Percentiles rank a stretch among this genome's conserved stretches.
phyloP scores from a whole-genome alignment of 2,113 vertebrate genomes.

The Lontra canadensis region DNA sequence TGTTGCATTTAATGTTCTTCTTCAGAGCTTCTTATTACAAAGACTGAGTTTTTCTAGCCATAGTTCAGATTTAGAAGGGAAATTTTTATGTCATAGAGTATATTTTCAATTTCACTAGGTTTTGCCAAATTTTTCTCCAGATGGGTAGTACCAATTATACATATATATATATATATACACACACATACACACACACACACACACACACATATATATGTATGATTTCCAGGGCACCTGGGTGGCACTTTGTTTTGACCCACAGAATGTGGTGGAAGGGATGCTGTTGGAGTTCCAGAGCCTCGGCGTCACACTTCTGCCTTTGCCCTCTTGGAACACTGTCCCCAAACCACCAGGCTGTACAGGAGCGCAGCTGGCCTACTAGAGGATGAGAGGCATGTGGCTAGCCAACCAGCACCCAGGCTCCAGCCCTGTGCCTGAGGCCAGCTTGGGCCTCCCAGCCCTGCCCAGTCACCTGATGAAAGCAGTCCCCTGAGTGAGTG shows the following conservation, averaged over 20 bases:
- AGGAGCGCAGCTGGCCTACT: not conserved
- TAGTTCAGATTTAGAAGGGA: not conserved
- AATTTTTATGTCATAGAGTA: not conserved
- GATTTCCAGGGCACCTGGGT: not conserved
- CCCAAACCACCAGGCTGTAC: not conserved
- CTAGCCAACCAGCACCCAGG: not conserved
- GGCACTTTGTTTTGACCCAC: not conserved
- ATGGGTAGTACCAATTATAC: not conserved
- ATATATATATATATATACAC: no score
- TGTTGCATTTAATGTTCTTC: not conserved
- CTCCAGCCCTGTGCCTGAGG: fast-evolving
- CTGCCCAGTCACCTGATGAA: not conserved
- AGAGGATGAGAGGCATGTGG: not conserved
- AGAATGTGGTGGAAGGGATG: not conserved
- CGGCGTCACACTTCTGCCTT: not conserved
- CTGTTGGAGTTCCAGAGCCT: not conserved
- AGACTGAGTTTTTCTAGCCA: not conserved
- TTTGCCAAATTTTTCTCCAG: not conserved
- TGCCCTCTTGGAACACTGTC: not conserved
- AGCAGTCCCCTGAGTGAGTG: not conserved
- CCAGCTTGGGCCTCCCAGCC: not conserved
- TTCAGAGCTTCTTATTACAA: not conserved
- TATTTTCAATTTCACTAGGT: not conserved
- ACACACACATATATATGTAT: not conserved
- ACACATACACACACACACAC: no score